Percentiles rank a stretch among this genome's conserved stretches.
These are phyloP conservation scores for Sebastes cheni DNA, from an alignment of 2,797 vertebrate species.

Conservation along the genomic window DNA sequence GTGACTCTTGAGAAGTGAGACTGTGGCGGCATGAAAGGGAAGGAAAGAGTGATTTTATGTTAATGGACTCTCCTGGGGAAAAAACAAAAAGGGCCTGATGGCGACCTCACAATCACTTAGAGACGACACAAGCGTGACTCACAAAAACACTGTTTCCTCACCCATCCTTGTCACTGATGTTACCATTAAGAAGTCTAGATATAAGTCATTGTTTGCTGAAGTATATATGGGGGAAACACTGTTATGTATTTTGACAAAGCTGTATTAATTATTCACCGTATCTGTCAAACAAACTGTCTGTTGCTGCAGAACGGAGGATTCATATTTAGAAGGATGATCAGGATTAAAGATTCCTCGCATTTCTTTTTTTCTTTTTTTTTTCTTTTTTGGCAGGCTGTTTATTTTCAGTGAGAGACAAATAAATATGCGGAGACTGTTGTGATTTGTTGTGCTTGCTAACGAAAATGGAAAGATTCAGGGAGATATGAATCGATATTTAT, in stretches of 20 bases:
- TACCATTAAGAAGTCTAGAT: slow-evolving; percentile 36
- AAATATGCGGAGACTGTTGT: not conserved
- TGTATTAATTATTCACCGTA: slow-evolving; percentile 63
- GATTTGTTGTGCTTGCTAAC: not conserved
- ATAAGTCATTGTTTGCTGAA: slow-evolving; percentile 43
- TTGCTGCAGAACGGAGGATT: not conserved
- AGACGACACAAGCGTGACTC: slow-evolving; percentile 25
- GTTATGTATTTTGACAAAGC: slow-evolving; percentile 41
- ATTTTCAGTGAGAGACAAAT: not conserved
- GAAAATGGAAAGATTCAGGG: not conserved
- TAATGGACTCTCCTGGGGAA: slow-evolving; percentile 44
- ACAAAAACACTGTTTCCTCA: not conserved
- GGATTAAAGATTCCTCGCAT: not conserved
- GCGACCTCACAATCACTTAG: slow-evolving; percentile 36
- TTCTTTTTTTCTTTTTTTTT: not conserved
- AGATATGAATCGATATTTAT: not conserved
- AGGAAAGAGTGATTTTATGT: slow-evolving; percentile 44
- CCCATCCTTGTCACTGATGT: not conserved
- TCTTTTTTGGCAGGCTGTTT: not conserved
- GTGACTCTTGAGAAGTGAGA: slow-evolving; percentile 30
- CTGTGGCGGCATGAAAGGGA: slow-evolving; percentile 17
- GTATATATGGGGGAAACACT: slow-evolving; percentile 1
- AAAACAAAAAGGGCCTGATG: not conserved
- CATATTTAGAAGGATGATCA: slow-evolving; percentile 1
- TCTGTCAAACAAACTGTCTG: slow-evolving; percentile 41